A percentile compares a stretch with the other conserved stretches of the same genome.
Evolutionary conservation across 2,888 invertebrate genomes (phyloP).

Genomic region (Andrena camellia): DNA sequence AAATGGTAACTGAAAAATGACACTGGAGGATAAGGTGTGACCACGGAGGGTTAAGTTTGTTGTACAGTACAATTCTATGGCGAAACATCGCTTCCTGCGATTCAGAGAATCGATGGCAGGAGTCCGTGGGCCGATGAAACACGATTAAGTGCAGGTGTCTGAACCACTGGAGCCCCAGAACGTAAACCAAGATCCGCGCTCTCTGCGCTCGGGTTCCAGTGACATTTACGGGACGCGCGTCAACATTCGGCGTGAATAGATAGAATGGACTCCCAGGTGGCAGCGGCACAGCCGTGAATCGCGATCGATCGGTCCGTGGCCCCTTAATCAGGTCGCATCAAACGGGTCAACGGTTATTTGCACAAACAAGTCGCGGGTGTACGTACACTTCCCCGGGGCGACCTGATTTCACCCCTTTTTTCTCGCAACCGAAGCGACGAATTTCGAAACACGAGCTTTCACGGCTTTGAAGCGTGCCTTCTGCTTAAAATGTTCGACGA

Average conservation of each 20-base stretch:
- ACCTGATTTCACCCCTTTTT: conserved; percentile 5
- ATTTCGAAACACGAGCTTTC: background rate
- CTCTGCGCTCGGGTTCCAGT: background rate
- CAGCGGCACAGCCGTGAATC: background rate
- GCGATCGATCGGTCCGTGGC: conserved; percentile 34
- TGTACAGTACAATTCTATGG: background rate
- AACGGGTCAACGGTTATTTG: conserved; percentile 46
- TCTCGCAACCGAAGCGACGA: background rate
- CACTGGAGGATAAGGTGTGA: too few relatives aligned
- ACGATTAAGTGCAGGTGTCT: conserved; percentile 2
- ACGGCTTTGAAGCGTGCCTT: background rate
- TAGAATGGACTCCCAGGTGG: conserved; percentile 13
- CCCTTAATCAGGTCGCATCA: conserved; percentile 50
- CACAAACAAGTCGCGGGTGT: conserved; percentile 16
- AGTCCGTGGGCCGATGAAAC: background rate
- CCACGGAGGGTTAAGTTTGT: too few relatives aligned
- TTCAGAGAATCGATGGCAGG: background rate
- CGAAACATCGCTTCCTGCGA: background rate
- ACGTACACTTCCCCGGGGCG: conserved; percentile 17
- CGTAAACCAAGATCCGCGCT: background rate
- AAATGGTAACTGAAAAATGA: too few relatives aligned
- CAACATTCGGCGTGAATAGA: conserved; percentile 12
- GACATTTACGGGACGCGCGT: conserved; percentile 25
- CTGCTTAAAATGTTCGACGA: background rate
- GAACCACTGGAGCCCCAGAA: background rate